Conservation (phyloP, 2,797 vertebrate species). For the Rhincodon typus region DNA sequence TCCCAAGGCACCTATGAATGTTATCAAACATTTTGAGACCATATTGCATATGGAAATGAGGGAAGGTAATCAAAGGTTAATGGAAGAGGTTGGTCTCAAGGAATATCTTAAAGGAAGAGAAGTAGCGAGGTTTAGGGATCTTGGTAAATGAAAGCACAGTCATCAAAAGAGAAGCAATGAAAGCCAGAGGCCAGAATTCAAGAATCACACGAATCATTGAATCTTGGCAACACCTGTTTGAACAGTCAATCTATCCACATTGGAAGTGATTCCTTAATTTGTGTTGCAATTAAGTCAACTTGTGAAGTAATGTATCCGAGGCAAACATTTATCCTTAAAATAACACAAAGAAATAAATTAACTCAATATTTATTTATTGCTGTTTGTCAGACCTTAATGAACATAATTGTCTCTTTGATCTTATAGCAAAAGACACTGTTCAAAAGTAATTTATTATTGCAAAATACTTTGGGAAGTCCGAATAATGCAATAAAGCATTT, state of each 20-base stretch:
- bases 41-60: background rate
- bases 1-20: background rate
- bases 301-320: background rate
- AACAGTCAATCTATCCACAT: background rate
- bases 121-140: background rate
- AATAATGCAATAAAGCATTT: background rate
- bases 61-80: background rate
- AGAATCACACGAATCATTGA: background rate
- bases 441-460: background rate
- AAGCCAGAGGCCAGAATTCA: background rate
- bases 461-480: background rate
- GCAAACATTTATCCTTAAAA: background rate
- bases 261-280: background rate
- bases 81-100: background rate
- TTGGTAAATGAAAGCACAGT: background rate
- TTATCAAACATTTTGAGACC: background rate
- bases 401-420: background rate
- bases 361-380: background rate
- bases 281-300: background rate
- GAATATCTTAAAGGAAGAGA: background rate
- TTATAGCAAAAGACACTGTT: background rate
- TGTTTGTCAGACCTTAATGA: background rate
- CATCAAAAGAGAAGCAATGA: background rate
- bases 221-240: background rate
- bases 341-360: background rate